Conservation (phyloP, 2,113 vertebrate species). For the Zosterops hypoxanthus region DNA sequence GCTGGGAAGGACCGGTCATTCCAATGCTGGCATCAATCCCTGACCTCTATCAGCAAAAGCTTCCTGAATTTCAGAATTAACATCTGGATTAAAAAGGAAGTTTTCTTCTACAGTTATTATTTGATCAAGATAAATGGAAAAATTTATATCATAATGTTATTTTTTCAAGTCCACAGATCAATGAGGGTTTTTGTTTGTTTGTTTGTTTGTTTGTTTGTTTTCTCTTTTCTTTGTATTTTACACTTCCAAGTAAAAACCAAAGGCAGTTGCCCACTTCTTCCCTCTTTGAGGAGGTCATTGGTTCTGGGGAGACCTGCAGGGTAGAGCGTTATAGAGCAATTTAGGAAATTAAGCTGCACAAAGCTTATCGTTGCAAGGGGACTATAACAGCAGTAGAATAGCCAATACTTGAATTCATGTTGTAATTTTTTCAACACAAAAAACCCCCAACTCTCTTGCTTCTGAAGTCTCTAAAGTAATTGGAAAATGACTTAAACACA, state of each 20-base stretch:
- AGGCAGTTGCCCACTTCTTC: neutral
- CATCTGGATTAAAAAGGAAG: neutral
- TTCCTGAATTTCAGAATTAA: neutral
- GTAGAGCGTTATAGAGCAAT: neutral
- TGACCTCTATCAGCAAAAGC: neutral
- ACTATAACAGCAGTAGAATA: neutral
- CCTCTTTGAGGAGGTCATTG: neutral
- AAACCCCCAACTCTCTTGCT: accelerated
- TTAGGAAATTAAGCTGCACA: neutral
- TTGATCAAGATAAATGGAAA: neutral
- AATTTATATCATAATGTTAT: neutral
- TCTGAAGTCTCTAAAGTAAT: neutral
- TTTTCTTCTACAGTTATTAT: neutral
- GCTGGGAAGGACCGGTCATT: neutral
- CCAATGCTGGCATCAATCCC: neutral
- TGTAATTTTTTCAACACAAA: neutral
- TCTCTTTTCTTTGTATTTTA: neutral
- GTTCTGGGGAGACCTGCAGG: neutral
- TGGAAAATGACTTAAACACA: neutral
- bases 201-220: neutral
- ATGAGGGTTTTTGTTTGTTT: too few relatives aligned
- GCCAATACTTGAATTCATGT: neutral
- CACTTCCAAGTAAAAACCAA: neutral
- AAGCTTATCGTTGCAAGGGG: neutral
- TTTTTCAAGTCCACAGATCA: neutral